Evolutionary conservation across 37 sponge, comb jelly and placozoan genomes (phyloP).

Genomic region (Geodia barretti): DNA sequence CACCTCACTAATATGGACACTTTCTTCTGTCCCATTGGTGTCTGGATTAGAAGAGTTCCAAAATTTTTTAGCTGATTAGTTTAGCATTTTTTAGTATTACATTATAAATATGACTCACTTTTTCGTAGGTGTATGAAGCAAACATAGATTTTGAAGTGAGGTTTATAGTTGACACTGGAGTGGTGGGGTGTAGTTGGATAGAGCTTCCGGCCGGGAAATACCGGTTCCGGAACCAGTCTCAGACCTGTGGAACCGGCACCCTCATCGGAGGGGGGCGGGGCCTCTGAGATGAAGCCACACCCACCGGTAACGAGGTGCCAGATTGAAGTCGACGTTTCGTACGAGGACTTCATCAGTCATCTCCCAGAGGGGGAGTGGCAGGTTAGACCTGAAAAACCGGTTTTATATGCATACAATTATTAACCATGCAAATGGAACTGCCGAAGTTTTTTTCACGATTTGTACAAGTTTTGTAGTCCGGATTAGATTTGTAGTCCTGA

Average conservation of each 20-base stretch:
- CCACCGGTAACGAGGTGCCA: conserved; percentile 69
- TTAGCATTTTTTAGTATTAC: background rate
- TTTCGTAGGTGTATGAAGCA: conserved; percentile 69
- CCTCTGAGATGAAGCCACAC: background rate
- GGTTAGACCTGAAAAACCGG: too few relatives aligned
- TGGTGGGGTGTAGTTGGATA: conserved; percentile 98
- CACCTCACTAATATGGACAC: conserved; percentile 1
- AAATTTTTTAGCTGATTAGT: background rate
- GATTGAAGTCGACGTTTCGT: conserved; percentile 87
- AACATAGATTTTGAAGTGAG: conserved; percentile 95
- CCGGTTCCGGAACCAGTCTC: conserved; percentile 15
- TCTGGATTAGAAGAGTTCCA: background rate
- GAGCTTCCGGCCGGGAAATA: conserved; percentile 79
- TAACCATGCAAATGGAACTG: too few relatives aligned
- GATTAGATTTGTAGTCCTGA: too few relatives aligned
- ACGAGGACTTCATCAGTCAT: conserved; percentile 78
- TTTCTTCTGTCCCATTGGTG: too few relatives aligned
- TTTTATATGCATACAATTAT: too few relatives aligned
- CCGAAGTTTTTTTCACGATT: too few relatives aligned
- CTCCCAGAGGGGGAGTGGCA: conserved; percentile 90
- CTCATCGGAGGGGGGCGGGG: conserved; percentile 2
- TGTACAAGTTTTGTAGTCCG: too few relatives aligned
- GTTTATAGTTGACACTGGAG: conserved; percentile 94
- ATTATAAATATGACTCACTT: background rate
- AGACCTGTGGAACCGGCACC: conserved; percentile 7